Base-by-base conservation (phyloP, 1,140 invertebrate genomes). In the Heliconius himera region DNA sequence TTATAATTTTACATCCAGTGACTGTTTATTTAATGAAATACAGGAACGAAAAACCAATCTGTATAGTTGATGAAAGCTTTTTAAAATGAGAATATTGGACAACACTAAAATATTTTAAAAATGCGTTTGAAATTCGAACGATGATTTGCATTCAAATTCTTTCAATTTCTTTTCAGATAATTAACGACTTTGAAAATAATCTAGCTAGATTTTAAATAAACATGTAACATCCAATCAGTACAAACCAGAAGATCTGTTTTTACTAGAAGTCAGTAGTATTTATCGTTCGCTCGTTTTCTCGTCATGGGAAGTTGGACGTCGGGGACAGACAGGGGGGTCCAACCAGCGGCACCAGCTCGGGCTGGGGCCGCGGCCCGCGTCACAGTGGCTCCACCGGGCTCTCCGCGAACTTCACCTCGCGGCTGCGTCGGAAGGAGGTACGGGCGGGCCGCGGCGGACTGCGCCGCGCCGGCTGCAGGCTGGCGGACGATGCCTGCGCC, bases 371-470 rank as follows among this genome's bases (percentile, higher is more conserved):
- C 91, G 86, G 90, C 91, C 88, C 90, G 88, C 88, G 91, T 93
- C 91, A 93, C 93, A 90, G 91, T 70, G 90, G 89, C 84, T 91
- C 88, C 36, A 80, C 26, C 22, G 83, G 49, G 84, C 77, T 76
- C 89, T 95, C 95, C 70, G 95, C 95, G 84, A 96, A 96, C 87
- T 95, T 96, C 20, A 96, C 95, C 84, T 95, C 95, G n/a, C 95
- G 86, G 3, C 89, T 89, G 51, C 93, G 89, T 6, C 92, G 87
- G 86, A 93, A 92, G 5, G 94, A 94, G 9, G 91, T 85, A 33
- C 90, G 90, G 49, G 16, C 18, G 6, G 49, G 18, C 18, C 90
- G 89, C 66, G 88, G 89, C 22, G 90, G 92, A n/a, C 88, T 89
- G 51, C 88, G 85, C 56, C 82, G 82, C 86, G 82, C 73, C 75